phyloP scores from a whole-genome alignment of 2,113 vertebrate genomes.

The Cichladusa arquata region DNA sequence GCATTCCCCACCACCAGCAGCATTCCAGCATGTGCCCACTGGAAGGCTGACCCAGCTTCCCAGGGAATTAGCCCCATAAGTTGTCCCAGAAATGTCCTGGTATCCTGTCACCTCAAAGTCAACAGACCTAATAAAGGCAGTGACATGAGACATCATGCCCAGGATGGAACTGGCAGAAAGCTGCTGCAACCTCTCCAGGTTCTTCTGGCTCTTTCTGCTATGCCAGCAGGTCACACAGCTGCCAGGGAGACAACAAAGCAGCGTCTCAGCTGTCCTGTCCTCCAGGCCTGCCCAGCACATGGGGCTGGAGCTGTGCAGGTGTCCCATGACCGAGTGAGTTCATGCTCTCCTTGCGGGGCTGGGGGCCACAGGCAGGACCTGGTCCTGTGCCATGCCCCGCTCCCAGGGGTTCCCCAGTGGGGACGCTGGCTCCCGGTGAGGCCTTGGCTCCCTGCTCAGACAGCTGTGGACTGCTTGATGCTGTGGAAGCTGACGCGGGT shows the following conservation, averaged over 20 bases:
- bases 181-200: not conserved
- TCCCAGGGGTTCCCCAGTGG: accelerated
- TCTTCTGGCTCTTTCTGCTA: not conserved
- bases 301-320: not conserved
- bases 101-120: not conserved
- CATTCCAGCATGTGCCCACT: not conserved
- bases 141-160: not conserved
- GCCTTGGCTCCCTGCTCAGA: not conserved
- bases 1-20: not conserved
- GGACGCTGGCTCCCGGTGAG: accelerated
- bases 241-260: not conserved
- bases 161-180: not conserved
- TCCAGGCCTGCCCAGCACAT: not conserved
- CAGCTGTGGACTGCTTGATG: constrained; percentile 88
- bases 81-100: not conserved
- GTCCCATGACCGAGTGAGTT: not conserved
- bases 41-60: not conserved
- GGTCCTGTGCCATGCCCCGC: accelerated
- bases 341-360: accelerated
- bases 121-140: not conserved
- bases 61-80: not conserved
- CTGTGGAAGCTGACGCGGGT: constrained; percentile 96
- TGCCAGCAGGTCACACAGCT: not conserved
- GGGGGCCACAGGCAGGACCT: not conserved
- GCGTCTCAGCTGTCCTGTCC: not conserved